Evolutionary conservation across 2,888 invertebrate genomes (phyloP), one percentile per base, ranked within the genome.

Genomic region (Acrobasis repandana): DNA sequence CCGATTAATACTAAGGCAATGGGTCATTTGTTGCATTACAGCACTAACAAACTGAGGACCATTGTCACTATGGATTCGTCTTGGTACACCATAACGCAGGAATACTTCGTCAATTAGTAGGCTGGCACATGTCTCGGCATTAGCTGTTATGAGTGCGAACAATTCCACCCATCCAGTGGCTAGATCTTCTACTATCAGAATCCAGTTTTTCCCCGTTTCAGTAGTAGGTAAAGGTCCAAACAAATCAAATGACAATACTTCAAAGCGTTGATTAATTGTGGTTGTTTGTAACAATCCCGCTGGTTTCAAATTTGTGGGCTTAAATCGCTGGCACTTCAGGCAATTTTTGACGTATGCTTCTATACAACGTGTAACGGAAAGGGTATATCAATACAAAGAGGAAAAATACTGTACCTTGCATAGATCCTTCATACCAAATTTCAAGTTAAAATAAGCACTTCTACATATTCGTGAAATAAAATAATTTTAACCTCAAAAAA

Each of bases 21-120:
- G 47, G 6, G 50, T 33, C 0, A 70, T 0, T 33, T 70, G 51
- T 20, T 72, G 72, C 63, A 71, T 70, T 0, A 38, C 38, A 28
- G 6, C 28, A 6, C 28, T 28, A 5, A 6, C 28, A 28, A 28
- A 28, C 28, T 28, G 49, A 3, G 50, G 14, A 0, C 50, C 50
- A 9, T 51, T 51, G 14, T 51, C 50, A 51, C 33, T 51, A 14
- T 14, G 6, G 6, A 51, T 11, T n/a, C 50, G 18, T n/a, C 50
- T 10, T 1, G 70, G 70, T 10, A 49, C 46, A 49, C 69, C 68
- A 49, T 67, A 71, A 33, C 68, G 9, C 4, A 68, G 48, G 11
- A 68, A 36, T 5, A 81, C 61, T 64, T 82, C 79, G 15, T 79
- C 59, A 0, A 82, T 18, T 0, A 82, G 61, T 0, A 60, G 63